Base-by-base conservation (phyloP, 1,140 invertebrate species). In the Tyrophagus putrescentiae region DNA sequence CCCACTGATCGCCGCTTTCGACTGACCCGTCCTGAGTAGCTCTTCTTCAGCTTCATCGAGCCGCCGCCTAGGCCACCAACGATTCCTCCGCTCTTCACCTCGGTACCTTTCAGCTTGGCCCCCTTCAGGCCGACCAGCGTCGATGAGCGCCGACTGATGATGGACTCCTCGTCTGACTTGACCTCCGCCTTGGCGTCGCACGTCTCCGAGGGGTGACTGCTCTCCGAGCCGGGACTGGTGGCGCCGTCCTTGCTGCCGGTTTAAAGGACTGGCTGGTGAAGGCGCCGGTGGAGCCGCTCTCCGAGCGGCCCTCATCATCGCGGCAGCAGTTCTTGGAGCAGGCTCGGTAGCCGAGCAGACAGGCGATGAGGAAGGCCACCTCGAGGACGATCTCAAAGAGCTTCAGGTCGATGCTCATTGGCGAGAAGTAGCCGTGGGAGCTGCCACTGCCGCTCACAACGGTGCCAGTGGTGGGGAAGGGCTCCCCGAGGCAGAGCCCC, bases 161-260 rank as follows among this genome's bases (percentile, higher is more conserved):
- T 59, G 21, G 57, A 59, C 36, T 59, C 57, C 27, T 59, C 57
- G 36, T 59, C 57, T 4, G 36, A 42, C 27, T 59, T 59, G 39
- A 25, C 2, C 18, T 5, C 57, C 7, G 31, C 5, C n/a, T 39
- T n/a, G 36, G 13, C 36, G 36, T 39, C 36, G 36, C 13, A n/a
- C n/a, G n/a, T n/a, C n/a, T n/a, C n/a, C n/a, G n/a, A n/a, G n/a
- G n/a, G n/a, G n/a, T n/a, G n/a, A n/a, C n/a, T n/a, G n/a, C n/a
- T n/a, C n/a, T n/a, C n/a, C n/a, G 7, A 7, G 13, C 31, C 45
- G 45, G 45, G 7, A 7, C 6, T 48, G 7, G 45, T 25, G 45
- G 18, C 45, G 7, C 7, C 45, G 7, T 48, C 6, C 45, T 48
- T 18, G 7, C 13, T 48, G 13, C 7, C 18, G 7, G 7, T 48